Evolutionary conservation across 1,140 invertebrate genomes (phyloP), one percentile per base, ranked within the genome.

Genomic region (Pseudomyrmex concolor): DNA sequence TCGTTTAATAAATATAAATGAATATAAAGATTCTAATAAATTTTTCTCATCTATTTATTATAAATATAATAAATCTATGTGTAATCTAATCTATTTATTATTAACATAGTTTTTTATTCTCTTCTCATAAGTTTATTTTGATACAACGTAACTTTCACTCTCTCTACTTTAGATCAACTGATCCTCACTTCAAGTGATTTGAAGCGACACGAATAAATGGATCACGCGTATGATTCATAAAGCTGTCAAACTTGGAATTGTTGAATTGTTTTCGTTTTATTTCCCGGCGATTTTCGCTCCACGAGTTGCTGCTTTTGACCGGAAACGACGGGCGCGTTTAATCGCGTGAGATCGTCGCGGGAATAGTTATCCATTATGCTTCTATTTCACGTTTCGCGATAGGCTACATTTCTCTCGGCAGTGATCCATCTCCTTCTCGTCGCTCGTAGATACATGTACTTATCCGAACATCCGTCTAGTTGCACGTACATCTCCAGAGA

Each of bases 351-450:
- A 59, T 48, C 80, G 55, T 84, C 71, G 59, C 45, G 67, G 80
- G 72, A 86, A 84, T 86, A 71, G 66, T 84, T 87, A 87, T 87
- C 60, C 76, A 70, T 59, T 66, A 71, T 63, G 17, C 25, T 76
- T 51, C 4, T 50, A 43, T 48, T 68, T 34, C 59, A 10, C 54
- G 50, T 45, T 50, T n/a, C 12, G 64, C 50, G 34, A 45, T 59
- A 54, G 55, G 51, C 51, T 62, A 43, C 70, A 84, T 80, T 73
- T 87, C 85, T 80, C 60, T 9, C 59, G 15, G 66, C 19, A 45
- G 50, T 19, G 13, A 71, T 55, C 22, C 34, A 50, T 57, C 48
- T 72, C 66, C 68, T 43, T 68, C 62, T 76, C 76, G 54, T 68
- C 54, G 51, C 54, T 59, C 25, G 68, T 62, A 57, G 50, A 55